Base-by-base conservation (phyloP, 92 coral and sea anemone species). In the Epizoanthus stellaris region DNA sequence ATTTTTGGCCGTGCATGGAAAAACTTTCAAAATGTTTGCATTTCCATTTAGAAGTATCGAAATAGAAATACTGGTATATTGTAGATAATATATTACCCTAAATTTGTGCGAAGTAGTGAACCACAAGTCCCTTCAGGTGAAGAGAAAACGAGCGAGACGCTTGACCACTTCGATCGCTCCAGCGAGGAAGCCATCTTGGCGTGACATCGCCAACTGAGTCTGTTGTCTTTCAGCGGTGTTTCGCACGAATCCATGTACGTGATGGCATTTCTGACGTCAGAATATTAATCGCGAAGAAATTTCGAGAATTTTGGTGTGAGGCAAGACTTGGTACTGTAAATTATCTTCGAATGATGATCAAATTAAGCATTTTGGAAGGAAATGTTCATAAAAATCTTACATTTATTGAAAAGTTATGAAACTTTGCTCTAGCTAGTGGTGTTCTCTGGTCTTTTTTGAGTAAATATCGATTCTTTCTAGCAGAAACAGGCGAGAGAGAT, bases 1-100 rank as follows among this genome's bases (percentile, higher is more conserved):
- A 42, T 42, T 42, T 42, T 42, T 42, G 45, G 45, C 45, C 75
- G 63, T n/a, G 62, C 63, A 65, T 64, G 85, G 36, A 75, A 75
- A 20, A 80, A 3, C 45, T 42, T 42, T 42, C 45, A 42, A 42
- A 42, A 42, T 42, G 45, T 42, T 42, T 42, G 45, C 45, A 3
- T 42, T 42, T 42, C 45, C 45, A 42, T 42, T 42, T 42, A 42
- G 45, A 5, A 42, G 45, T 42, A 42, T 42, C 45, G 45, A 42
- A 42, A 42, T 5, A 42, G 45, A 42, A 42, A 42, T 42, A 42
- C 45, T 42, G 45, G 45, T 42, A 42, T 42, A 42, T 42, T 42
- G 45, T 42, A 42, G 45, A 42, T 42, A 42, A 3, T 42, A 42
- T 5, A 42, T 42, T 42, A 42, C 45, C 45, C 45, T 42, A 42